These are phyloP conservation scores for Carposina sasakii DNA, from an alignment of 1,140 invertebrate species.

Conservation along the genomic window DNA sequence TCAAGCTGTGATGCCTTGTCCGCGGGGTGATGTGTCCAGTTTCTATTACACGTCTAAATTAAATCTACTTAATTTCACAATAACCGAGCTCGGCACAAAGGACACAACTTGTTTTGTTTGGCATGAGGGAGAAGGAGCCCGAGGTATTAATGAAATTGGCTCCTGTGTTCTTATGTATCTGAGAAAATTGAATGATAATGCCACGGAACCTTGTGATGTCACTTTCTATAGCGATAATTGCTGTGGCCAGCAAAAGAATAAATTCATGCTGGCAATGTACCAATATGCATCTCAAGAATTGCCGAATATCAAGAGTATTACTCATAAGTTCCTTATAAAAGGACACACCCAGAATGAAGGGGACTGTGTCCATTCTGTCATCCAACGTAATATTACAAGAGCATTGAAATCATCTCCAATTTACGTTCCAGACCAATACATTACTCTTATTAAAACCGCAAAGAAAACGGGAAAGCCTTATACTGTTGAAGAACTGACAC, in stretches of 20 bases:
- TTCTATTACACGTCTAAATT: constrained; percentile 53
- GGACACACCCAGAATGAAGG: constrained; percentile 61
- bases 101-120: constrained; percentile 36
- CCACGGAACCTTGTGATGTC: constrained; percentile 25
- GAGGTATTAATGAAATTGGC: constrained; percentile 40
- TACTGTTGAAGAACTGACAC: constrained; percentile 21
- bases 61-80: constrained; percentile 40
- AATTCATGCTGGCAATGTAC: constrained; percentile 40
- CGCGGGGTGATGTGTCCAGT: constrained; percentile 38
- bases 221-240: constrained; percentile 55
- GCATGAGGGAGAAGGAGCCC: constrained; percentile 32
- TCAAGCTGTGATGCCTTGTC: constrained; percentile 42
- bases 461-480: constrained; percentile 24
- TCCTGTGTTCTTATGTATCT: constrained; percentile 35
- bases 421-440: constrained; percentile 32
- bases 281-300: constrained; percentile 25
- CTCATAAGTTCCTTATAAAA: constrained; percentile 53
- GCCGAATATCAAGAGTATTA: constrained; percentile 30
- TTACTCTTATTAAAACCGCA: constrained; percentile 27
- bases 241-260: constrained; percentile 53
- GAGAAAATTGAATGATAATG: constrained; percentile 17
- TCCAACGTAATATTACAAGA: constrained; percentile 38
- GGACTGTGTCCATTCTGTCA: constrained; percentile 46
- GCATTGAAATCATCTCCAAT: constrained; percentile 41
- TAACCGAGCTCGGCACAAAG: constrained; percentile 36